phyloP scores from a whole-genome alignment of 2,888 invertebrate species.

The Blastobasis lacticolella region DNA sequence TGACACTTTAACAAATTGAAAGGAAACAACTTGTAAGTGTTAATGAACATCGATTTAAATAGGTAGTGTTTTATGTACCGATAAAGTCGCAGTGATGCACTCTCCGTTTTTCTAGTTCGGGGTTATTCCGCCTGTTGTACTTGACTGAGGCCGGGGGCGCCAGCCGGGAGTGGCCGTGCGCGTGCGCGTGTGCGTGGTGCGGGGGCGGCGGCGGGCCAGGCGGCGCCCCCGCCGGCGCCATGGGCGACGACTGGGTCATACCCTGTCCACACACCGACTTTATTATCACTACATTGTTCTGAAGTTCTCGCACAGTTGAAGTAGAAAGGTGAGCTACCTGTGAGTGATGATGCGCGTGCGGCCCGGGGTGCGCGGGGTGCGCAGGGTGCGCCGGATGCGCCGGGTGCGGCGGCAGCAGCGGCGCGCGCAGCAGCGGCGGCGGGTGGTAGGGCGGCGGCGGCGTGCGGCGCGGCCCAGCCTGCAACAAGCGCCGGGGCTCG shows the following conservation, averaged over 20 bases:
- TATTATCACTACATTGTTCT: not conserved
- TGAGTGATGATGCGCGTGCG: constrained; percentile 43
- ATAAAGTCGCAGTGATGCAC: constrained; percentile 98
- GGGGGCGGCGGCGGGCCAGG: constrained; percentile 18
- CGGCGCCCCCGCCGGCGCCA: constrained; percentile 24
- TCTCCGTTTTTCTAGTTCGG: constrained; percentile 94
- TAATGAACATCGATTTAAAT: no score
- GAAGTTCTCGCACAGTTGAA: not conserved
- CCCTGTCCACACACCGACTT: constrained; percentile 13
- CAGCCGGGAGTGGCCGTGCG: constrained; percentile 45
- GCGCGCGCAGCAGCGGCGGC: constrained; percentile 56
- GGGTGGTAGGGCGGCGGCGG: constrained; percentile 86
- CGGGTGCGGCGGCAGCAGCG: constrained; percentile 32
- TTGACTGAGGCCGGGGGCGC: constrained; percentile 68
- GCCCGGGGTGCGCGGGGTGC: constrained; percentile 25
- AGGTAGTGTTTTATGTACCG: constrained; percentile 63
- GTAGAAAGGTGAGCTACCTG: constrained; percentile 30
- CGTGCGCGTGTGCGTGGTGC: constrained; percentile 15
- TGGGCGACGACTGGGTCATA: constrained; percentile 28
- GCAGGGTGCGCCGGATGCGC: constrained; percentile 28
- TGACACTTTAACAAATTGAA: no score
- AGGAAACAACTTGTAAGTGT: no score
- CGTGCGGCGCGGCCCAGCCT: constrained; percentile 79
- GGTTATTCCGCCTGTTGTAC: constrained; percentile 96
- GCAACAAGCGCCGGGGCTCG: constrained; percentile 30